These are phyloP conservation scores for Oxyruncus cristatus DNA, from an alignment of 2,113 vertebrate genomes.

Conservation along the genomic window DNA sequence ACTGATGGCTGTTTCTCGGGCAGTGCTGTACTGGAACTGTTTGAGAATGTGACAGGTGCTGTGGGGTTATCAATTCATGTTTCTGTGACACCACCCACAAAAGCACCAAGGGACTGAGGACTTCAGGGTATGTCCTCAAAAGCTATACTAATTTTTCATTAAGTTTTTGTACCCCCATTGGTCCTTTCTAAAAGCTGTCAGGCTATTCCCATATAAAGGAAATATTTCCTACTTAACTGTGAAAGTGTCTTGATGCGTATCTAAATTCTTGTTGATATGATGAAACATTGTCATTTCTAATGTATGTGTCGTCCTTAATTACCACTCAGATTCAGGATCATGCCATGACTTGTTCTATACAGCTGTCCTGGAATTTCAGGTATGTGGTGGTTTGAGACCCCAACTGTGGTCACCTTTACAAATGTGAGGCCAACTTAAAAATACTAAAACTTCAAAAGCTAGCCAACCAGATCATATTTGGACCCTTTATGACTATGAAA, in stretches of 20 bases:
- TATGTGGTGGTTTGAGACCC: neutral
- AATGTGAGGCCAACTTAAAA: neutral
- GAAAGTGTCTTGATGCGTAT: neutral
- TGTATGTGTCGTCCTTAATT: neutral
- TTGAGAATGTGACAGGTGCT: neutral
- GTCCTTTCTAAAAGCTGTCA: neutral
- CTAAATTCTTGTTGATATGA: neutral
- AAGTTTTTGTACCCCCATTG: neutral
- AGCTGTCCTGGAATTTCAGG: neutral
- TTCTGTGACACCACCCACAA: neutral
- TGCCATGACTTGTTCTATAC: neutral
- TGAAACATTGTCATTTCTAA: neutral
- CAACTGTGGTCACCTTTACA: neutral
- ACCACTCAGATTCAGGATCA: neutral
- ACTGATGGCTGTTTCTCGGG: neutral
- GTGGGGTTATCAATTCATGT: neutral
- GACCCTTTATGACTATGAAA: neutral
- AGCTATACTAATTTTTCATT: neutral
- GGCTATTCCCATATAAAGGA: neutral
- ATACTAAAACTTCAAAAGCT: neutral
- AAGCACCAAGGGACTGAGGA: neutral
- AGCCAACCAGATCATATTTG: neutral
- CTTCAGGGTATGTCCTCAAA: neutral
- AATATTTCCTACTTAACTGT: neutral
- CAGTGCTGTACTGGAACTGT: neutral